Conservation (phyloP, 2,888 invertebrate species). For the Teleiodes luculella region DNA sequence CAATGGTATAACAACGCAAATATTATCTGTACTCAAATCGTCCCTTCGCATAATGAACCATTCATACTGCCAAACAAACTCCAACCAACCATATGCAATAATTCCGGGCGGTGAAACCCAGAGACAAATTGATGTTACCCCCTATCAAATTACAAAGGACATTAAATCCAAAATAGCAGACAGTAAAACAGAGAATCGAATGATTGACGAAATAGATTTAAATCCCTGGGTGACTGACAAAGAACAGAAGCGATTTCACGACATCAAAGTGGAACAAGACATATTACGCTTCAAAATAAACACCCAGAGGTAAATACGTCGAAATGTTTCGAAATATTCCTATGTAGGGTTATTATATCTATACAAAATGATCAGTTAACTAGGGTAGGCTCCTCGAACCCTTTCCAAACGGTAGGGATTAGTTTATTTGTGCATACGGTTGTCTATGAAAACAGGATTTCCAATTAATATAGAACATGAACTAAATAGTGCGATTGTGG, state of each 20-base stretch:
- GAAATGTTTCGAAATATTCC: constrained; percentile 74
- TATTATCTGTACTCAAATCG: constrained; percentile 70
- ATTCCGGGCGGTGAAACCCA: constrained; percentile 55
- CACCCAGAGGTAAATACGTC: constrained; percentile 74
- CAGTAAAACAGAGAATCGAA: constrained; percentile 70
- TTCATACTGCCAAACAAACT: constrained; percentile 76
- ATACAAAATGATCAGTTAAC: constrained; percentile 70
- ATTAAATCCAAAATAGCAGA: constrained; percentile 65
- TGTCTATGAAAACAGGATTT: constrained; percentile 51
- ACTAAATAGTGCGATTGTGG: constrained; percentile 10
- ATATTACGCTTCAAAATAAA: constrained; percentile 78
- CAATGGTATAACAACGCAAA: constrained; percentile 75
- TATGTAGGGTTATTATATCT: constrained; percentile 64
- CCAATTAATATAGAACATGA: constrained; percentile 50
- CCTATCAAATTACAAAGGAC: constrained; percentile 63
- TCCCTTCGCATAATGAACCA: constrained; percentile 76
- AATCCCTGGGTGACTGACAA: constrained; percentile 72
- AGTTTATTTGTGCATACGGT: constrained; percentile 63
- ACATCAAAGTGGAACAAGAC: constrained; percentile 79
- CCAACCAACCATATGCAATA: constrained; percentile 78
- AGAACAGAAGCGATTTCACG: constrained; percentile 77
- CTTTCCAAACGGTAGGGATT: constrained; percentile 65
- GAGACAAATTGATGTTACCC: constrained; percentile 50
- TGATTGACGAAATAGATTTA: constrained; percentile 64
- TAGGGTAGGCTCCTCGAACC: constrained; percentile 66